A percentile compares a stretch with the other conserved stretches of the same genome.
These are phyloP conservation scores for Hydropsyche tenuis DNA, from an alignment of 1,140 invertebrate genomes.

Conservation along the genomic window DNA sequence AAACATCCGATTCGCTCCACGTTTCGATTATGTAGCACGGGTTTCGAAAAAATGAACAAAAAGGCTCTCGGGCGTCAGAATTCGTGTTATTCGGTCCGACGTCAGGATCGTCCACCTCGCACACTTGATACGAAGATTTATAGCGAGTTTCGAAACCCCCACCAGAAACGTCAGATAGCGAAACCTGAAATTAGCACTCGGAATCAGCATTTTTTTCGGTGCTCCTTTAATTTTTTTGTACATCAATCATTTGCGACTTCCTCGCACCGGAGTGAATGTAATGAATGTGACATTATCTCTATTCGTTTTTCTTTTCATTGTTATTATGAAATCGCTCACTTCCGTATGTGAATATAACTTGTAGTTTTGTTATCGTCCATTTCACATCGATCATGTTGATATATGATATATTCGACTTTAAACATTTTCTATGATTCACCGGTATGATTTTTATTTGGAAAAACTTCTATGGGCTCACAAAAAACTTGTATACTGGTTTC, in stretches of 20 bases:
- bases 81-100: neutral
- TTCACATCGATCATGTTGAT: too few species aligned
- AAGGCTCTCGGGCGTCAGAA: slow-evolving; percentile 8
- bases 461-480: too few species aligned
- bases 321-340: neutral
- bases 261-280: neutral
- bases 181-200: slow-evolving; percentile 21
- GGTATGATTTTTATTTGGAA: too few species aligned
- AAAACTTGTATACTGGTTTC: too few species aligned
- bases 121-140: slow-evolving; percentile 12
- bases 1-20: too few species aligned
- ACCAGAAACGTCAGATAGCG: neutral
- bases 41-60: too few species aligned
- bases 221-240: neutral
- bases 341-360: neutral
- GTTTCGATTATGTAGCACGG: too few species aligned
- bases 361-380: neutral
- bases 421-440: too few species aligned
- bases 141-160: neutral
- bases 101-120: slow-evolving; percentile 16
- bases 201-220: neutral
- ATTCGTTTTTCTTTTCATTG: neutral
- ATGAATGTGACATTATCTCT: too few species aligned
- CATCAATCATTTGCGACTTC: slow-evolving; percentile 6
- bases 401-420: too few species aligned